Percentiles rank a stretch among this genome's conserved stretches.
Evolutionary conservation across 1,140 invertebrate genomes (phyloP).

Genomic region (Ostrea edulis): DNA sequence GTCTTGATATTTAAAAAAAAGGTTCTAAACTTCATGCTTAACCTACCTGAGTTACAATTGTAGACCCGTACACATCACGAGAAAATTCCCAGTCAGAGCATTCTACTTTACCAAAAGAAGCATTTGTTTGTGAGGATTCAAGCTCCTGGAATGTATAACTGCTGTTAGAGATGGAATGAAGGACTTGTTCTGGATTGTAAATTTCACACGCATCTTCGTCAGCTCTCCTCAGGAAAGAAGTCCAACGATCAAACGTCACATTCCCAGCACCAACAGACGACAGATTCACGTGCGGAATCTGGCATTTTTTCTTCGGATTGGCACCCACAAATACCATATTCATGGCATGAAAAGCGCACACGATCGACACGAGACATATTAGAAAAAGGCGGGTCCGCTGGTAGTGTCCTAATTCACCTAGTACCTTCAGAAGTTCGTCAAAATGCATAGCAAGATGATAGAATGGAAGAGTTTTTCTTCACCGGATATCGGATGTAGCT

Average conservation of each 20-base stretch:
- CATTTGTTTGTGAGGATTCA: neutral
- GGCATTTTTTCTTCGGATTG: slow-evolving; percentile 60
- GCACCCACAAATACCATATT: slow-evolving; percentile 85
- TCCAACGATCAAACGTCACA: slow-evolving; percentile 12
- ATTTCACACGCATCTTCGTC: slow-evolving; percentile 38
- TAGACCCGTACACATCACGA: slow-evolving; percentile 53
- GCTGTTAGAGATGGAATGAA: slow-evolving; percentile 15
- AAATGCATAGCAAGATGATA: slow-evolving; percentile 85
- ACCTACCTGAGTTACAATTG: slow-evolving; percentile 54
- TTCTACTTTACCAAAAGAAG: neutral
- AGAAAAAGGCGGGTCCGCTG: slow-evolving; percentile 91
- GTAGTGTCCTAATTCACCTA: slow-evolving; percentile 93
- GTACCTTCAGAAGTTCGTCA: slow-evolving; percentile 90
- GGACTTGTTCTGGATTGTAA: neutral
- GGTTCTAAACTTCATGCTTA: neutral
- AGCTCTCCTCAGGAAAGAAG: neutral
- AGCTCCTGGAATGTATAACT: slow-evolving; percentile 41
- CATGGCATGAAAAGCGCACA: slow-evolving; percentile 89
- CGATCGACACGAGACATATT: slow-evolving; percentile 88
- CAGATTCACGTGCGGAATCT: slow-evolving; percentile 19
- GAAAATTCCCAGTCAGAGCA: slow-evolving; percentile 51
- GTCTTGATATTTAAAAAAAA: neutral
- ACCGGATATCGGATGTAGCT: neutral
- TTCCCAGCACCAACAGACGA: neutral
- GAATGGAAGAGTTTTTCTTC: neutral